Evolutionary conservation across 2,113 vertebrate species (phyloP), one percentile per base, ranked within the genome.

Genomic region (pig (Sus scrofa)): DNA sequence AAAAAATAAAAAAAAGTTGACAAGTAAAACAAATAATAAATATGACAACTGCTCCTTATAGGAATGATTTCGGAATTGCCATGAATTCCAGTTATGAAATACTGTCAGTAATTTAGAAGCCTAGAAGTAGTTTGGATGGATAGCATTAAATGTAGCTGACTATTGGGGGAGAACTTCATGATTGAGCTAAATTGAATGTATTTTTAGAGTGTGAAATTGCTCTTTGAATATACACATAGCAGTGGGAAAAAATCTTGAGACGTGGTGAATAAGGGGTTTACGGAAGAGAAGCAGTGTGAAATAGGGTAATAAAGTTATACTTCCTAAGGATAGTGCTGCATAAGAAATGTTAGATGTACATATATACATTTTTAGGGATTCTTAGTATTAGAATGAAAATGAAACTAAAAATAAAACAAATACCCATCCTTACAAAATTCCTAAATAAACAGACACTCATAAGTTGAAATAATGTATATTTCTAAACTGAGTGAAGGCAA

Each of bases 41-140:
- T 12, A 19, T 6, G 20, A 58, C 8, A 79, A 81, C 0, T 15
- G 7, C 1, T 74, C 15, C 26, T 85, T 19, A 39, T 22, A 26
- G 11, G 5, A 79, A 90, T 81, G 52, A 54, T 2, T 34, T 88
- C 63, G 6, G 50, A 34, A 24, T 58, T 86, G 39, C 34, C 6
- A 86, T 70, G 11, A 89, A 86, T 91, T 91, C 94, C 13, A 65
- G n/a, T 54, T 83, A 50, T 91, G 77, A 96, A 11, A 18, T 39
- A 32, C 10, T 81, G n/a, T 16, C 39, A 70, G 13, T 83, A 60
- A 79, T 39, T 67, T 79, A 60, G 60, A 52, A 79, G 20, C 6
- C 13, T 20, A 54, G 20, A 83, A 82, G n/a, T 37, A 30, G 4
- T 86, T 63, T 56, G 11, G 3, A 39, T 81, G 27, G 18, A 83